phyloP scores from a whole-genome alignment of 2,888 invertebrate species.

The Euproctis similis region DNA sequence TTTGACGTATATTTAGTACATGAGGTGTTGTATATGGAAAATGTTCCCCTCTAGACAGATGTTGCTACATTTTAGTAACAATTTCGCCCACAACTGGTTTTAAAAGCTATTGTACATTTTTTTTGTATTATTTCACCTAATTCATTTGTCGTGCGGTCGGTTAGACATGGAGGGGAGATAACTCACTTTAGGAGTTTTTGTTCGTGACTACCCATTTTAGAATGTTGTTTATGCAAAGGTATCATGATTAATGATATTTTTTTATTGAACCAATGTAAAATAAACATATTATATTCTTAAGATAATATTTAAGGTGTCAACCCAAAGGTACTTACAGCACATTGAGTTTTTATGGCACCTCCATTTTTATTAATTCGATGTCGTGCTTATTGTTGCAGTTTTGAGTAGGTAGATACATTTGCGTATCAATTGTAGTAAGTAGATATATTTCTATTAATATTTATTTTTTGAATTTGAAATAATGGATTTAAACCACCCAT shows the following conservation, averaged over 20 bases:
- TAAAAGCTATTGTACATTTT: constrained; percentile 65
- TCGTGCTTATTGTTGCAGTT: no score
- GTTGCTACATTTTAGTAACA: constrained; percentile 74
- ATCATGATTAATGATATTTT: constrained; percentile 29
- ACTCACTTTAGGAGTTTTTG: constrained; percentile 47
- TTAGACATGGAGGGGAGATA: constrained; percentile 61
- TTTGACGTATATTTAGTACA: constrained; percentile 2
- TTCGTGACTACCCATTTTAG: constrained; percentile 53
- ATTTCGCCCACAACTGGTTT: constrained; percentile 69
- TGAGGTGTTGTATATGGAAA: constrained; percentile 10
- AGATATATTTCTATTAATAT: no score
- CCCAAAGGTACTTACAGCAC: no score
- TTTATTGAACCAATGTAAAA: no score
- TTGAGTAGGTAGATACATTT: no score
- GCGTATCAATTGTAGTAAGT: no score
- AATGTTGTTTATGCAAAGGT: constrained; percentile 31
- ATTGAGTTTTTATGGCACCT: no score
- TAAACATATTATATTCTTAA: no score
- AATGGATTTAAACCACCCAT: no score
- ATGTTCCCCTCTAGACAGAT: constrained; percentile 65
- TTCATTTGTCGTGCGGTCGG: constrained; percentile 72
- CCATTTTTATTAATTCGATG: no score
- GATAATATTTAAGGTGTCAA: no score
- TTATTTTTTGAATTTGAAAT: no score
- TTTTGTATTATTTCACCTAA: constrained; percentile 69